Conservation (phyloP, 2,113 vertebrate species). For the Stegostoma tigrinum region DNA sequence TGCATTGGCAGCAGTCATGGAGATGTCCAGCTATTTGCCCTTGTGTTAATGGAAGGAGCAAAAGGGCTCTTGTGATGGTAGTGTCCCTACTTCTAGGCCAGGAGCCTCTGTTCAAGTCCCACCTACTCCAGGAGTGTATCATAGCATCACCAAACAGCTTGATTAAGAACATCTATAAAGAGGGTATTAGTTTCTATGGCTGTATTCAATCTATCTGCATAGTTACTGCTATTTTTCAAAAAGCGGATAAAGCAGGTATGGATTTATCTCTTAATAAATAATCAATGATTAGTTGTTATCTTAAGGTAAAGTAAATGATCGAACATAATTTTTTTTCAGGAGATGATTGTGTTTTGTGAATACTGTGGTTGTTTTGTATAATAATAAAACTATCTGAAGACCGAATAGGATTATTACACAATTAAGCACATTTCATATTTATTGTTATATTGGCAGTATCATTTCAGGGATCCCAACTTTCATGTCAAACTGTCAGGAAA, state of each 20-base stretch:
- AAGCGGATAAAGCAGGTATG: not conserved
- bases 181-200: not conserved
- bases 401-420: not conserved
- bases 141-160: too few species aligned
- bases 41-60: not conserved
- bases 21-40: not conserved
- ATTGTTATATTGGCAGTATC: not conserved
- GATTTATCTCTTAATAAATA: not conserved
- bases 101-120: too few species aligned
- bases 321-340: not conserved
- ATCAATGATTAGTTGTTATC: not conserved
- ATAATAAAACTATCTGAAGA: not conserved
- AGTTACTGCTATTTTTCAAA: not conserved
- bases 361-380: not conserved
- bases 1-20: not conserved
- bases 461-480: not conserved
- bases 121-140: too few species aligned
- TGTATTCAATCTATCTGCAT: not conserved
- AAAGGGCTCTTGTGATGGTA: too few species aligned
- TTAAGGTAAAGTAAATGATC: not conserved
- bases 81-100: too few species aligned
- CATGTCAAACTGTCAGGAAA: not conserved
- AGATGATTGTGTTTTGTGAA: not conserved
- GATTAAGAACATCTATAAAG: not conserved
- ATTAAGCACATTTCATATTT: not conserved